Evolutionary conservation across 2,888 invertebrate species (phyloP).

Genomic region (Agrilus cyanescens): DNA sequence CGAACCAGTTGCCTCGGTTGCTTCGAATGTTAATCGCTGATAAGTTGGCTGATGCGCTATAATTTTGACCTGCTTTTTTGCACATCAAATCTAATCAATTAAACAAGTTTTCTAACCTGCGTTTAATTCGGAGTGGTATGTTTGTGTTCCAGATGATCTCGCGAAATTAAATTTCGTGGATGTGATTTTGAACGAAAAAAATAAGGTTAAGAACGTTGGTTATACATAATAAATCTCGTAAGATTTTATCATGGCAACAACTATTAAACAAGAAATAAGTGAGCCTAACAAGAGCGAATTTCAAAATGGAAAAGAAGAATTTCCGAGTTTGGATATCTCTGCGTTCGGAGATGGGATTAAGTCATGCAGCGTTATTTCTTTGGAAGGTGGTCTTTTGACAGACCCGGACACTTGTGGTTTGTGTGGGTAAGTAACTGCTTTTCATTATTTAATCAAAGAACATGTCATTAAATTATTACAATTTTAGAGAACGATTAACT

Average conservation of each 20-base stretch:
- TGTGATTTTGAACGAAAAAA: slow-evolving; percentile 24
- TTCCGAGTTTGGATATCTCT: slow-evolving; percentile 27
- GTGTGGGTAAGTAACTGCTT: slow-evolving; percentile 30
- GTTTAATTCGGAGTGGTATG: slow-evolving; percentile 1
- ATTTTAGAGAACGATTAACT: slow-evolving; percentile 55
- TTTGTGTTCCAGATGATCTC: slow-evolving; percentile 28
- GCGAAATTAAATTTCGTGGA: slow-evolving; percentile 29
- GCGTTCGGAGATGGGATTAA: slow-evolving; percentile 33
- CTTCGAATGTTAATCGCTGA: neutral
- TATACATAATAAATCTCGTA: slow-evolving; percentile 3
- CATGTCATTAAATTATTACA: neutral
- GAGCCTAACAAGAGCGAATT: slow-evolving; percentile 22
- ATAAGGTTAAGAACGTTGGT: neutral
- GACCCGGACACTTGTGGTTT: slow-evolving; percentile 36
- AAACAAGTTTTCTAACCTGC: neutral
- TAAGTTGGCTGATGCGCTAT: slow-evolving; percentile 5
- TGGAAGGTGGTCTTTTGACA: slow-evolving; percentile 32
- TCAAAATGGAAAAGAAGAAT: slow-evolving; percentile 26
- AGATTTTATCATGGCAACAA: slow-evolving; percentile 23
- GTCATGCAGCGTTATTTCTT: slow-evolving; percentile 28
- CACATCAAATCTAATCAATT: neutral
- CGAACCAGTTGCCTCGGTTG: neutral
- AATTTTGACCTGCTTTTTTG: slow-evolving; percentile 9
- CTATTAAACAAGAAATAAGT: slow-evolving; percentile 23
- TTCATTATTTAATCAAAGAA: neutral